Percentiles rank a stretch among this genome's conserved stretches.
Evolutionary conservation across 2,113 vertebrate genomes (phyloP).

Genomic region (Triplophysa rosa): DNA sequence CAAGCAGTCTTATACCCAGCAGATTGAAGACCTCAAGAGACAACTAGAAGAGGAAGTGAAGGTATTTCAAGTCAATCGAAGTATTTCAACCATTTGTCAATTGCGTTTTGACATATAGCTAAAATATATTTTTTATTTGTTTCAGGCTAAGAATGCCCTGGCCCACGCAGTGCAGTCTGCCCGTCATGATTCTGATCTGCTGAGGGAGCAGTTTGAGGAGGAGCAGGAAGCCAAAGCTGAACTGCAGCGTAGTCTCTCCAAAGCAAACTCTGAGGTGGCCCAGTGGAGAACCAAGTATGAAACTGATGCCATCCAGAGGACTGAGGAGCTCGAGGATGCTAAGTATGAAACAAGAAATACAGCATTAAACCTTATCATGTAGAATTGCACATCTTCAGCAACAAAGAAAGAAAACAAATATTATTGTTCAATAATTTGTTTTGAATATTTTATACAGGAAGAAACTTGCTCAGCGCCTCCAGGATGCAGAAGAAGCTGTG

Average conservation of each 20-base stretch:
- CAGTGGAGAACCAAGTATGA: constrained; percentile 75
- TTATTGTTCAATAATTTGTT: not conserved
- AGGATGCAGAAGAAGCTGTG: constrained; percentile 65
- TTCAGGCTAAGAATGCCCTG: constrained; percentile 62
- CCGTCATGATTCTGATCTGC: constrained; percentile 74
- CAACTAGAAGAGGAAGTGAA: constrained; percentile 76
- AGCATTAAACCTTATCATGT: not conserved
- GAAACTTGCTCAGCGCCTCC: constrained; percentile 49
- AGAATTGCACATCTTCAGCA: no score
- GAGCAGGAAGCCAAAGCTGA: constrained; percentile 69
- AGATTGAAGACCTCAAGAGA: constrained; percentile 78
- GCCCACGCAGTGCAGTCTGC: constrained; percentile 76
- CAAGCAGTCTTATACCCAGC: constrained; percentile 77
- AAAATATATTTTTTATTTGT: not conserved
- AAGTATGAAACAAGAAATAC: constrained; percentile 63
- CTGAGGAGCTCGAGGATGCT: constrained; percentile 70
- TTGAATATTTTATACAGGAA: not conserved
- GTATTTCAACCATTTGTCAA: constrained; percentile 48
- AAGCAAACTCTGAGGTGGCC: constrained; percentile 78
- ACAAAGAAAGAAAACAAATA: not conserved
- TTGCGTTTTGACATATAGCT: no score
- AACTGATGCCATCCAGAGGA: constrained; percentile 68
- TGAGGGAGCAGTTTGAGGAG: constrained; percentile 70
- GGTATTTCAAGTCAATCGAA: not conserved
- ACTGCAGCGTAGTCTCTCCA: constrained; percentile 74